A percentile compares a stretch with the other conserved stretches of the same genome.
Conservation (phyloP, 1,140 invertebrate genomes). For the Drosophila jambulina region DNA sequence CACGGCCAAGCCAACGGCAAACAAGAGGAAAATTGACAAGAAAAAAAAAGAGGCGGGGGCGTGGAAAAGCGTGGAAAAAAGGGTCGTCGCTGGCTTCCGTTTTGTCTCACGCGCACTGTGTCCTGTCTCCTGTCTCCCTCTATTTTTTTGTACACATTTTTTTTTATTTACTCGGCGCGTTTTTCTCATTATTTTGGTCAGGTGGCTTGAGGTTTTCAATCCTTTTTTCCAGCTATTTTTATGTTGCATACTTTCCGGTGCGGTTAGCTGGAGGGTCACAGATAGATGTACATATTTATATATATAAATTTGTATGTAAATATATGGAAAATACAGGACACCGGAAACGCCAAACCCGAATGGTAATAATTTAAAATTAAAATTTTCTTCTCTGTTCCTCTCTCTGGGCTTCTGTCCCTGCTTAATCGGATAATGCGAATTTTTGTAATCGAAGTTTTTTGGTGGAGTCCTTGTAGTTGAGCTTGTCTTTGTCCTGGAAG, state of each 20-base stretch:
- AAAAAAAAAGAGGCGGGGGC: neutral
- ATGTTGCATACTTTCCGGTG: constrained; percentile 62
- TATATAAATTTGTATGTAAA: neutral
- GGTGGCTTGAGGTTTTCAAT: constrained; percentile 45
- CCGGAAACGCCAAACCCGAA: constrained; percentile 24
- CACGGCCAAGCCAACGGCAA: constrained; percentile 28
- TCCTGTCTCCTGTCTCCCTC: neutral
- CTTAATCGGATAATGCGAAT: constrained; percentile 77
- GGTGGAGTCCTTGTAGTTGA: constrained; percentile 66
- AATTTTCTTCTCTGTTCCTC: constrained; percentile 50
- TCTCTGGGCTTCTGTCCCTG: constrained; percentile 13
- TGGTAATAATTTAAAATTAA: constrained; percentile 78
- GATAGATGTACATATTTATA: neutral
- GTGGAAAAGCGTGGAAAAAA: constrained; percentile 46
- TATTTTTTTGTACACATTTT: constrained; percentile 14
- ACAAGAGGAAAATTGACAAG: constrained; percentile 44
- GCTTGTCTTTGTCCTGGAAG: neutral
- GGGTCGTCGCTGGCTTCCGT: constrained; percentile 62
- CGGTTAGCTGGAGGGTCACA: constrained; percentile 34
- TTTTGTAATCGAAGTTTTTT: constrained; percentile 73
- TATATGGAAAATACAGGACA: constrained; percentile 1
- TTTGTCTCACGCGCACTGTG: constrained; percentile 43
- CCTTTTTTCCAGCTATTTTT: constrained; percentile 49
- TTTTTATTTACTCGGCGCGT: constrained; percentile 62
- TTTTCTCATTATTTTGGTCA: constrained; percentile 64